Evolutionary conservation across 2,888 invertebrate genomes (phyloP).

Genomic region (Drosophila multiciliata): DNA sequence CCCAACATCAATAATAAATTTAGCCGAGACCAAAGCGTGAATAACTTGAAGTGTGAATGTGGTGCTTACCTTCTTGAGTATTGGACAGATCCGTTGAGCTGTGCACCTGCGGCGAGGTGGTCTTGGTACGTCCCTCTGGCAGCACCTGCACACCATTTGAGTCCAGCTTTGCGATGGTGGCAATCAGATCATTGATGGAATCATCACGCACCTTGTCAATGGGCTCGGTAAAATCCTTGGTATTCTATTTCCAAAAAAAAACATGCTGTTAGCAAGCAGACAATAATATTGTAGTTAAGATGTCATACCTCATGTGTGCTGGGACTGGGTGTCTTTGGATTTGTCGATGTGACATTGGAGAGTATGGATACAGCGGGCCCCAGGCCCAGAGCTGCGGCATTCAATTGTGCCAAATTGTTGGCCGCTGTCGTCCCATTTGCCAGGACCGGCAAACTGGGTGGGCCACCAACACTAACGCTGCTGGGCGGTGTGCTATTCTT

Average conservation of each 20-base stretch:
- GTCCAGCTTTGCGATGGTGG: conserved; percentile 94
- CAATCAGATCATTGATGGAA: conserved; percentile 93
- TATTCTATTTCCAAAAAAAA: conserved; percentile 70
- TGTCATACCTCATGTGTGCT: conserved; percentile 87
- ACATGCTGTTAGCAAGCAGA: not conserved
- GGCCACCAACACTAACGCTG: conserved; percentile 52
- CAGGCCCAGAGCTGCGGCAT: conserved; percentile 78
- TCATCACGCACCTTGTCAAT: conserved; percentile 94
- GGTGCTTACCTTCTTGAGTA: conserved; percentile 84
- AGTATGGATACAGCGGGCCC: conserved; percentile 83
- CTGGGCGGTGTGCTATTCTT: conserved; percentile 84
- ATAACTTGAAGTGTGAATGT: not conserved
- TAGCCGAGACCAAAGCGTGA: conserved; percentile 15
- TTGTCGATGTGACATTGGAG: conserved; percentile 89
- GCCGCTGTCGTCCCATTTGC: conserved; percentile 62
- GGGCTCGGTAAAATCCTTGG: conserved; percentile 88
- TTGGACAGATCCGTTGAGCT: conserved; percentile 89
- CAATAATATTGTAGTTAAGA: not conserved
- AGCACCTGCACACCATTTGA: conserved; percentile 93
- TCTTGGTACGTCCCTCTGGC: conserved; percentile 86
- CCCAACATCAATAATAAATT: conserved; percentile 25
- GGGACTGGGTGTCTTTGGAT: conserved; percentile 94
- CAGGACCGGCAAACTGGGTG: conserved; percentile 36
- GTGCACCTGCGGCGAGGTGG: conserved; percentile 89
- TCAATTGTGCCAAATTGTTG: conserved; percentile 61